Evolutionary conservation across 1,140 invertebrate species (phyloP).

Genomic region (Goniozus legneri): DNA sequence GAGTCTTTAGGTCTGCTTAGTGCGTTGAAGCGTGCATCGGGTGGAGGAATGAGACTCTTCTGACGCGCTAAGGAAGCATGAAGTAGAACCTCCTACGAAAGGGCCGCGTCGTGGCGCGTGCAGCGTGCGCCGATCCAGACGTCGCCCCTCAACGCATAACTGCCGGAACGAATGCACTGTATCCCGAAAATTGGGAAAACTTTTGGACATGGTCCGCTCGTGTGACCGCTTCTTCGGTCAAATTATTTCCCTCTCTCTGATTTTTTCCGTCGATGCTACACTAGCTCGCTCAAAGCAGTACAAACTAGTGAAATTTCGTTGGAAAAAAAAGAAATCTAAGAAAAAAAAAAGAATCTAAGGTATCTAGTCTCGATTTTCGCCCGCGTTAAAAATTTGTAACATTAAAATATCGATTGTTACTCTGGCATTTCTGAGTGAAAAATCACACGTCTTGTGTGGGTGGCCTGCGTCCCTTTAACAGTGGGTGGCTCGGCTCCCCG

Average conservation of each 20-base stretch:
- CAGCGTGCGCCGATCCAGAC: conserved; percentile 11
- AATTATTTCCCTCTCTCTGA: too few species aligned
- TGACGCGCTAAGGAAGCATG: conserved; percentile 14
- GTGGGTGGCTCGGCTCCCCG: too few species aligned
- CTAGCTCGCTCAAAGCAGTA: not conserved
- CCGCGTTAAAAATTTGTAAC: too few species aligned
- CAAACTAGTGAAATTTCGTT: conserved; percentile 17
- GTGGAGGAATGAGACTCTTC: too few species aligned
- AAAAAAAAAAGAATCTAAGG: not conserved
- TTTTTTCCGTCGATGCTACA: too few species aligned
- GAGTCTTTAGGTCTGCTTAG: conserved; percentile 31
- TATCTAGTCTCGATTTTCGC: too few species aligned
- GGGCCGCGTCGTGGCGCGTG: not conserved
- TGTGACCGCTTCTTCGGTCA: conserved; percentile 14
- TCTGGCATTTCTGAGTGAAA: too few species aligned
- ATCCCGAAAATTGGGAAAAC: conserved; percentile 33
- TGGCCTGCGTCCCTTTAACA: too few species aligned
- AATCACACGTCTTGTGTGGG: too few species aligned
- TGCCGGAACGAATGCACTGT: conserved; percentile 33
- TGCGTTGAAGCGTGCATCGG: conserved; percentile 12
- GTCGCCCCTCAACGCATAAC: conserved; percentile 37
- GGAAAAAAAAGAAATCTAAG: not conserved
- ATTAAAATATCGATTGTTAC: too few species aligned
- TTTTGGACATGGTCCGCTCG: conserved; percentile 13
- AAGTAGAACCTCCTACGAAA: too few species aligned